Conservation (phyloP, 2,888 invertebrate species). For the Capitulum mitella region DNA sequence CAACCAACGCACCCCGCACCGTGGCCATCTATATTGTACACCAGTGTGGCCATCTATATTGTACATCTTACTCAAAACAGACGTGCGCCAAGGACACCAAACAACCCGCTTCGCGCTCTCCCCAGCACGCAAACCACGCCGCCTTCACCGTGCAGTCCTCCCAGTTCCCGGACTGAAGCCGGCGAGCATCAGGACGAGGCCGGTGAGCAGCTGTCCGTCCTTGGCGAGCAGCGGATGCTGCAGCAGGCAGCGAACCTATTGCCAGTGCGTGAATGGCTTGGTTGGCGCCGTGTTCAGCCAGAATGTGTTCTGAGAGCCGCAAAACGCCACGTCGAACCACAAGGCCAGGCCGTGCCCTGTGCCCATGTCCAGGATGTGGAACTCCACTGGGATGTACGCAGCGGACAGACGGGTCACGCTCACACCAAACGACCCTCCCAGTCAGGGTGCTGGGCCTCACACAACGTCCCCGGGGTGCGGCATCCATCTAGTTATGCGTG, state of each 20-base stretch:
- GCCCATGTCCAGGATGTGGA: constrained; percentile 83
- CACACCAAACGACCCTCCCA: too few species aligned
- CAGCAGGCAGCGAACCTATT: constrained; percentile 87
- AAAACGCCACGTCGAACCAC: constrained; percentile 96
- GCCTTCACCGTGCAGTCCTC: background rate
- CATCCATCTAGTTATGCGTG: too few species aligned
- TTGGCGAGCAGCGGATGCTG: constrained; percentile 90
- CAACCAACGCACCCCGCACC: too few species aligned
- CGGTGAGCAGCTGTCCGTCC: constrained; percentile 83
- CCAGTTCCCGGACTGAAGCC: background rate
- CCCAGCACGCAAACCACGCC: background rate
- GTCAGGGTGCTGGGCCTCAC: too few species aligned
- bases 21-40: too few species aligned
- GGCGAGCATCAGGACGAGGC: constrained; percentile 67
- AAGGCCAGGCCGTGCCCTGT: constrained; percentile 96
- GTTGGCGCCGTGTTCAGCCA: constrained; percentile 98
- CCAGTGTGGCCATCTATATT: too few species aligned
- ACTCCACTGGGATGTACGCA: constrained; percentile 82
- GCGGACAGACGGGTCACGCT: background rate
- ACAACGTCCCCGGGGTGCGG: too few species aligned
- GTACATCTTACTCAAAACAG: too few species aligned
- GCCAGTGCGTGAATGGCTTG: constrained; percentile 98
- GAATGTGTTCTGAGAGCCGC: constrained; percentile 78
- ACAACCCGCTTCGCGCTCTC: background rate
- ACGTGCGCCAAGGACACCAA: too few species aligned